phyloP scores from a whole-genome alignment of 2,113 vertebrate species.

The Melanerpes aurifrons region DNA sequence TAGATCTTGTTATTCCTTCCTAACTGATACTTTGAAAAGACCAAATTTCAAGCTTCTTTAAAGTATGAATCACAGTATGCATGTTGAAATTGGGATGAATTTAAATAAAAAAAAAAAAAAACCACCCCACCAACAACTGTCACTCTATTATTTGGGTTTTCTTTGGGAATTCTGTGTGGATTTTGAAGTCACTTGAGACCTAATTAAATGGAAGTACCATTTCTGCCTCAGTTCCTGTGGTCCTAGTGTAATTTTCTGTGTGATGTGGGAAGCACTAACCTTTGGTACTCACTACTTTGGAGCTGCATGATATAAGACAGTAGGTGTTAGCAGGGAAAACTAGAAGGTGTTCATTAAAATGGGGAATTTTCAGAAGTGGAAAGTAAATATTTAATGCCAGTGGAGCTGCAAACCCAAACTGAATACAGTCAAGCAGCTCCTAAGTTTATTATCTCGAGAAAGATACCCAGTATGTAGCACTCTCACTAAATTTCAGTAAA shows the following conservation, averaged over 20 bases:
- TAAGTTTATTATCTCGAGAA: background rate
- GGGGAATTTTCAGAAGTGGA: background rate
- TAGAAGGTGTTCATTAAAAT: slow-evolving; percentile 42
- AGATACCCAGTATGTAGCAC: background rate
- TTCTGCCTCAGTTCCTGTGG: background rate
- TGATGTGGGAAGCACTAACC: background rate
- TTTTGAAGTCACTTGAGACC: background rate
- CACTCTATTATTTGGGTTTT: background rate
- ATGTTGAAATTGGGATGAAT: background rate
- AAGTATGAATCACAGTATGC: background rate
- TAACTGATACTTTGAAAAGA: background rate
- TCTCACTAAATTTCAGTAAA: background rate
- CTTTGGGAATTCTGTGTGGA: background rate
- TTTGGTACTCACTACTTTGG: background rate
- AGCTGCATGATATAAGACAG: background rate
- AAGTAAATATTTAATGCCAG: slow-evolving; percentile 44
- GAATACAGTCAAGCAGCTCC: background rate
- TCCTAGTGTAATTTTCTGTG: background rate
- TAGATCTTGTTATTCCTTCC: background rate
- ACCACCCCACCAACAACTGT: background rate
- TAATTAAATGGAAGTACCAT: slow-evolving; percentile 6
- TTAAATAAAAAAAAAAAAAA: too few relatives aligned
- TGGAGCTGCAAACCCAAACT: background rate
- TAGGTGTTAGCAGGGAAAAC: background rate
- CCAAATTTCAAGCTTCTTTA: background rate